Evolutionary conservation across 2,888 invertebrate species (phyloP), one percentile per base, ranked within the genome.

Genomic region (Mesoligia furuncula): DNA sequence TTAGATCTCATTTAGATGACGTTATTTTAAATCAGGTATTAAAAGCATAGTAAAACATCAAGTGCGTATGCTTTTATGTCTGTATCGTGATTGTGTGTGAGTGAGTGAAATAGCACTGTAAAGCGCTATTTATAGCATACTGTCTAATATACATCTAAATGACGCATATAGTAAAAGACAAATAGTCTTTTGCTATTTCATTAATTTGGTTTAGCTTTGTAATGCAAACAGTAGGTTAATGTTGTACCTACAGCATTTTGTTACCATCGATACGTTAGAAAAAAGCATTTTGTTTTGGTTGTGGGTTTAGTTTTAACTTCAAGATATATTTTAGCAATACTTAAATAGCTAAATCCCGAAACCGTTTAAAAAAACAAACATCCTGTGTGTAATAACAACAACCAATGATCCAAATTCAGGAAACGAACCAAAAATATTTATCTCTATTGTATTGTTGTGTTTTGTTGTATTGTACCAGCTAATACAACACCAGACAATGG

Each of bases 401-500:
- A 64, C 15, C 45, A 61, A 13, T 54, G 65, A 65, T 73, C 64
- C 59, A 51, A 69, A 57, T 71, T 64, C 57, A 67, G 73, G 61
- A 70, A 67, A 67, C 62, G n/a, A 81, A 75, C 71, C 73, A 82
- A 82, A 81, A 84, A 82, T 78, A 85, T 73, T 59, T 51, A 61
- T 36, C 54, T n/a, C 65, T 54, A 70, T 81, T 80, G 76, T 78
- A 36, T 11, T 36, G 36, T 11, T 31, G 20, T 61, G 61, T 61
- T 61, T 31, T 67, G 31, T 73, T 74, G 77, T 80, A 77, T 85
- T 78, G 66, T 85, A 66, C 62, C 57, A 42, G 54, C 48, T 82
- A 74, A 78, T 75, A 86, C 80, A 85, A 87, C 66, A 71, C 57
- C 64, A 72, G 68, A 87, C 87, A 87, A 87, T 87, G 70, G 88